Evolutionary conservation across 1,140 invertebrate genomes (phyloP), one percentile per base, ranked within the genome.

Genomic region (Heliconius hermathena): DNA sequence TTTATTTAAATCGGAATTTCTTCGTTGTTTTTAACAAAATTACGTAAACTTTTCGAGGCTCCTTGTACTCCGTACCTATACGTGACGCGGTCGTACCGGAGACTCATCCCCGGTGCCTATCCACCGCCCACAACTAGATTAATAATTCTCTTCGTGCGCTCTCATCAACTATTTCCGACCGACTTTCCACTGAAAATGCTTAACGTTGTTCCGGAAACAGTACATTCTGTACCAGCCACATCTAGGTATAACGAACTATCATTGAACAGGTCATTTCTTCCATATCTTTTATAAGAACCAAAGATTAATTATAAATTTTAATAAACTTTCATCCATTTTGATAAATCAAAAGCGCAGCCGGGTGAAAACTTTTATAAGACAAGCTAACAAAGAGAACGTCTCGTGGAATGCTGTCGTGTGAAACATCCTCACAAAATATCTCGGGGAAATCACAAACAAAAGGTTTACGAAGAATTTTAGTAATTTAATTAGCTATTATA

Each of bases 141-240:
- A 66, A 66, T 66, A 66, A 66, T 66, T 66, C 60, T 29, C 60
- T 29, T 66, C 60, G 13, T 6, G 26, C 22, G 26, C 60, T 29
- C 60, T 66, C 60, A 22, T 29, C 20, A 29, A 29, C 60, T 66
- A 66, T 66, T 66, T 66, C 26, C 60, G 60, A 66, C 54, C 54
- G 54, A 60, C 54, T 22, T 60, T 60, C 54, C 54, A 57, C 54
- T 57, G 20, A 8, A 57, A 57, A 60, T 20, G 54, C 20, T 66
- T 16, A 29, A 66, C 60, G 60, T 66, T n/a, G 22, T 66, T 66
- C 60, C 60, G 60, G 60, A 66, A 66, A 66, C 11, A 26, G 5
- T 26, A 26, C 60, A 26, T 20, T 52, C 49, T 20, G 49, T 2
- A 20, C 16, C 18, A 20, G 18, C 18, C 5, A 20, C 16, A 52